Percentiles rank a stretch among this genome's conserved stretches.
These are phyloP conservation scores for Empidonax traillii DNA, from an alignment of 2,113 vertebrate genomes.

Conservation along the genomic window DNA sequence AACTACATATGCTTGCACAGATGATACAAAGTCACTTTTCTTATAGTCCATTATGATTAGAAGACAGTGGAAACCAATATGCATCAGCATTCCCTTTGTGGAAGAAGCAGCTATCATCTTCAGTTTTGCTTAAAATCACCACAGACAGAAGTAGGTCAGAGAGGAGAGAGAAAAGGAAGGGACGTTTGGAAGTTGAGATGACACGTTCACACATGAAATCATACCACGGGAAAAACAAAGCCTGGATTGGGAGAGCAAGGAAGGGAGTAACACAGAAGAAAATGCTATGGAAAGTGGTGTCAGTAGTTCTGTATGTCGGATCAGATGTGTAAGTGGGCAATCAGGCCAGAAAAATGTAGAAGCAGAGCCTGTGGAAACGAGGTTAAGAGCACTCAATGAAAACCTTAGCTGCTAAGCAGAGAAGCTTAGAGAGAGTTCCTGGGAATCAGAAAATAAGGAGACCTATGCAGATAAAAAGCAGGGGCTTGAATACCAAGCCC, in stretches of 20 bases:
- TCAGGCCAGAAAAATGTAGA: not conserved
- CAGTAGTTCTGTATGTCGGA: not conserved
- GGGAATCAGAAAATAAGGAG: not conserved
- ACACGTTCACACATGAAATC: accelerated
- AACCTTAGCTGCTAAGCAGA: not conserved
- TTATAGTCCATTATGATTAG: accelerated
- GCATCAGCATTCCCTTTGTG: not conserved
- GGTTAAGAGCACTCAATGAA: not conserved
- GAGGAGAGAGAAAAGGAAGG: not conserved
- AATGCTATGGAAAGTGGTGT: not conserved
- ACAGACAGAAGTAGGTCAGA: not conserved
- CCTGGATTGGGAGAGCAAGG: not conserved
- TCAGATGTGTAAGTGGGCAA: not conserved
- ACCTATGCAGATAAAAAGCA: not conserved
- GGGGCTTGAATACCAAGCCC: accelerated
- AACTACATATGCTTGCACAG: not conserved
- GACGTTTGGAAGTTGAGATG: not conserved
- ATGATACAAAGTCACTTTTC: not conserved
- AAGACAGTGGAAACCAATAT: accelerated
- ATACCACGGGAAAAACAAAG: not conserved
- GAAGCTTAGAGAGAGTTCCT: not conserved
- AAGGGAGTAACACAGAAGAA: not conserved
- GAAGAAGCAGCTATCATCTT: not conserved
- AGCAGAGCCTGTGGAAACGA: not conserved
- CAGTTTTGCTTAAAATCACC: not conserved